phyloP scores from a whole-genome alignment of 2,888 invertebrate genomes.

The Coelopa pilipes region DNA sequence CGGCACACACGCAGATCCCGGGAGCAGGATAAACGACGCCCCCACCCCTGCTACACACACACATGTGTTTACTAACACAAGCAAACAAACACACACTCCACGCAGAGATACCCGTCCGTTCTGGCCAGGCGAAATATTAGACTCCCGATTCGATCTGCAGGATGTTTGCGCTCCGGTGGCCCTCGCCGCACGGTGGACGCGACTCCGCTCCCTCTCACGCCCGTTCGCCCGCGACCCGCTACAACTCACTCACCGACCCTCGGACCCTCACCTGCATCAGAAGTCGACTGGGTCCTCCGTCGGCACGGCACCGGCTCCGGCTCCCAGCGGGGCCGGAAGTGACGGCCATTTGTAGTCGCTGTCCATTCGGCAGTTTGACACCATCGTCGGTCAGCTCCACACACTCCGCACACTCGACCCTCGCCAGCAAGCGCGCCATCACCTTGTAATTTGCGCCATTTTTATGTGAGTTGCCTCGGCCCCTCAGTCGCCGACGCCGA shows the following conservation, averaged over 20 bases:
- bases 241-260: too few species aligned
- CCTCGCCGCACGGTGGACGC: too few species aligned
- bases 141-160: conserved; percentile 1
- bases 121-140: not conserved
- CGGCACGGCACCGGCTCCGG: too few species aligned
- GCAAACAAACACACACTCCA: not conserved
- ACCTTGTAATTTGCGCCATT: not conserved
- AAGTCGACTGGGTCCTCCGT: too few species aligned
- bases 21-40: not conserved
- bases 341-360: conserved; percentile 3
- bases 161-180: not conserved
- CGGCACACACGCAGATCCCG: conserved; percentile 27
- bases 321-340: not conserved
- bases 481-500: too few species aligned
- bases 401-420: not conserved
- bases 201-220: too few species aligned
- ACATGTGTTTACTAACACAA: not conserved
- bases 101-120: not conserved
- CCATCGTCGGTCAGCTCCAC: not conserved
- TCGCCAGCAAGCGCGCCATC: not conserved
- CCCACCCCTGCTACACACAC: not conserved
- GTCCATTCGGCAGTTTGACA: conserved; percentile 6
- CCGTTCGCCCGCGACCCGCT: too few species aligned
- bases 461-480: not conserved
- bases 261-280: too few species aligned